A percentile compares a stretch with the other conserved stretches of the same genome.
phyloP scores from a whole-genome alignment of 1,140 invertebrate species.

The Bombus pascuorum region DNA sequence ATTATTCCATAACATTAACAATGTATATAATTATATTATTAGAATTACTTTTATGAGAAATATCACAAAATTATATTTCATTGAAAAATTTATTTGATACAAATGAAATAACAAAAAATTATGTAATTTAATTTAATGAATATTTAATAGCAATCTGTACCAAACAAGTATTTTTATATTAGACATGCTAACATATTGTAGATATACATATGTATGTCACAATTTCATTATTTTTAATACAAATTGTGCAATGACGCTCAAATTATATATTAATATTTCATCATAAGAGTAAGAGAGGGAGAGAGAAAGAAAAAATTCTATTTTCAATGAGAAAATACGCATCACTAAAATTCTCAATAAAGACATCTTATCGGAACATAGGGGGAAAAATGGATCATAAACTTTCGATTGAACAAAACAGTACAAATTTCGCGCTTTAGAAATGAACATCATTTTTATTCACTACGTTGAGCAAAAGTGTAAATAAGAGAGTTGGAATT shows the following conservation, averaged over 20 bases:
- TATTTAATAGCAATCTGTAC: not conserved
- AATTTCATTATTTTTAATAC: conserved; percentile 27
- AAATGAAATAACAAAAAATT: not conserved
- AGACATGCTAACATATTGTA: not conserved
- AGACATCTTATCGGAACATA: not conserved
- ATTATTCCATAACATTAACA: not conserved
- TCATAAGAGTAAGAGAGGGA: not conserved
- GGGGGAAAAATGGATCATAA: not conserved
- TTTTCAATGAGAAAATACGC: not conserved
- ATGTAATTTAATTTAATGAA: not conserved
- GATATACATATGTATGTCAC: not conserved
- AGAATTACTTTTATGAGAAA: not conserved
- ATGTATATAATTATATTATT: not conserved
- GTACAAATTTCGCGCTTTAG: conserved; percentile 39
- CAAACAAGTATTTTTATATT: not conserved
- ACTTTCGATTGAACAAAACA: not conserved
- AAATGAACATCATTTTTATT: not conserved
- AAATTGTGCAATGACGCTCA: conserved; percentile 53
- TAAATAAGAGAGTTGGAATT: conserved; percentile 8
- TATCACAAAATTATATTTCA: not conserved
- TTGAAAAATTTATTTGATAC: not conserved
- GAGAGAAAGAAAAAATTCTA: not conserved
- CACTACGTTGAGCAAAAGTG: conserved; percentile 46
- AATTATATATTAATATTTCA: not conserved
- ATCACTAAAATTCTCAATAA: not conserved